Conservation (phyloP, 2,797 vertebrate genomes). For the Sebastes oblongus region DNA sequence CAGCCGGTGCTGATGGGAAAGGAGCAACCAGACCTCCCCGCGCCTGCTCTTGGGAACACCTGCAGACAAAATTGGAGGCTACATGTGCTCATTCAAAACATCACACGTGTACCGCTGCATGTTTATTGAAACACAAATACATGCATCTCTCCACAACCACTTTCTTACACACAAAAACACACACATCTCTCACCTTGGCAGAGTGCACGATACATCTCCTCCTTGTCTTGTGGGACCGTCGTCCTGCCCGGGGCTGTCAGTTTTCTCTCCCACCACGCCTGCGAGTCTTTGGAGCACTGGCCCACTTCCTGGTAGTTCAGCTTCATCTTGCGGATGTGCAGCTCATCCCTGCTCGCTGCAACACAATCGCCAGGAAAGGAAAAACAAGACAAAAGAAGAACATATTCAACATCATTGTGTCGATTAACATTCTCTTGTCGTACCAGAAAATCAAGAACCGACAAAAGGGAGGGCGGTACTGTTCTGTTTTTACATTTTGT, state of each 20-base stretch:
- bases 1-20: constrained; percentile 92
- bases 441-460: not conserved
- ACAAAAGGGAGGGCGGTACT: not conserved
- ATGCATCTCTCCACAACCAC: not conserved
- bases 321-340: constrained; percentile 95
- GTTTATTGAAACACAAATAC: not conserved
- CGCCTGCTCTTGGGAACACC: constrained; percentile 92
- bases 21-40: constrained; percentile 95
- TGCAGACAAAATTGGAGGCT: constrained; percentile 51
- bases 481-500: not conserved
- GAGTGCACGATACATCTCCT: constrained; percentile 88
- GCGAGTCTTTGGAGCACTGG: constrained; percentile 87
- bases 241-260: constrained; percentile 88
- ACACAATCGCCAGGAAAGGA: not conserved
- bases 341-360: constrained; percentile 94
- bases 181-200: constrained; percentile 87
- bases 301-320: constrained; percentile 95
- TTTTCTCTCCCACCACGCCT: constrained; percentile 93
- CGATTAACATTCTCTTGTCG: not conserved
- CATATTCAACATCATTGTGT: not conserved
- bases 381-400: not conserved
- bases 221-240: constrained; percentile 91
- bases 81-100: not conserved
- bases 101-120: not conserved
- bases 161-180: not conserved